Evolutionary conservation across 2,797 vertebrate species (phyloP).

Genomic region (Muraenolepis orangiensis): DNA sequence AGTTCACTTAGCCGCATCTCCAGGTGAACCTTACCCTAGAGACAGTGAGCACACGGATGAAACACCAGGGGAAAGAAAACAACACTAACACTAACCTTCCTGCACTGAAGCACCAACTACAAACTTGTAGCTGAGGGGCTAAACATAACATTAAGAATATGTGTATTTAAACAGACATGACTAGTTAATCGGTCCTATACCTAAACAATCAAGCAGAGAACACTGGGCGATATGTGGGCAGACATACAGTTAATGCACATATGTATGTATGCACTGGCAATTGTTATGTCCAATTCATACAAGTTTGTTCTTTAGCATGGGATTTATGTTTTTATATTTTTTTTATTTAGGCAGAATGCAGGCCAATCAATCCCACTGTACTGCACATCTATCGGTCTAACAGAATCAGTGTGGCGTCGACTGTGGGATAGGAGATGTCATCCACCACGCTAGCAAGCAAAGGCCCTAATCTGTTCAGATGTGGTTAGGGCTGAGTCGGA

Average conservation of each 20-base stretch:
- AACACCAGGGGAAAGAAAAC: not conserved
- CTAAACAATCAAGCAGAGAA: not conserved
- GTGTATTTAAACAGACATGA: not conserved
- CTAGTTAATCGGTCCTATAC: not conserved
- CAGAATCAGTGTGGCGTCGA: not conserved
- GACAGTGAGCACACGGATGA: conserved; percentile 9
- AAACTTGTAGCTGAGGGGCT: no score
- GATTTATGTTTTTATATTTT: not conserved
- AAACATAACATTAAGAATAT: not conserved
- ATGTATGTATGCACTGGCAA: not conserved
- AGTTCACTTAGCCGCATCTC: conserved; percentile 95
- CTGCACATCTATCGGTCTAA: not conserved
- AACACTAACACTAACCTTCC: not conserved
- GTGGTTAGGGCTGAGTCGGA: conserved; percentile 65
- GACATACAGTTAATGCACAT: not conserved
- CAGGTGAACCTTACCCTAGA: conserved; percentile 95
- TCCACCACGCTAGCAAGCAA: conserved; percentile 49
- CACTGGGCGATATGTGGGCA: not conserved
- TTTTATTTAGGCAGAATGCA: not conserved
- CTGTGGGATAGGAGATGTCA: conserved; percentile 46
- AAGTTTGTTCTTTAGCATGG: not conserved
- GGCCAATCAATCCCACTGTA: no score
- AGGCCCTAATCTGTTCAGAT: conserved; percentile 62
- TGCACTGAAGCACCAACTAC: not conserved
- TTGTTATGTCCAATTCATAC: not conserved